phyloP scores from a whole-genome alignment of 2,888 invertebrate species.

The Zygogramma bicolorata region DNA sequence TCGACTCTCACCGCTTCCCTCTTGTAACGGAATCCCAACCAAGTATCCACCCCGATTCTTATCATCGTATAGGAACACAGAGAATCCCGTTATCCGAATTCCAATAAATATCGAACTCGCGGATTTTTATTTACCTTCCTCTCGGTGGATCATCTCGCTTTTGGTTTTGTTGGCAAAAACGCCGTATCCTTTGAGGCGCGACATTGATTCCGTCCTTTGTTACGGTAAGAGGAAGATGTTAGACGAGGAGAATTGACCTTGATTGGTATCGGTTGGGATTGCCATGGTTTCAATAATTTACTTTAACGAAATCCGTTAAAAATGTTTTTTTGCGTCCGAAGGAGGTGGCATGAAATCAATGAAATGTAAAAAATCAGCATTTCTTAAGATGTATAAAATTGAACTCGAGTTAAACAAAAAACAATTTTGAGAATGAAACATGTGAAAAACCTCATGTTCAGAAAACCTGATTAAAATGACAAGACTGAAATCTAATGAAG shows the following conservation, averaged over 20 bases:
- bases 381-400: no score
- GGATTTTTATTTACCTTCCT: conserved; percentile 34
- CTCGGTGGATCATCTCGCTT: conserved; percentile 7
- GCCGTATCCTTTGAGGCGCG: conserved; percentile 42
- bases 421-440: no score
- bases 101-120: conserved; percentile 33
- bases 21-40: background rate
- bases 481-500: no score
- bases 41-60: conserved; percentile 1
- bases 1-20: background rate
- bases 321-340: no score
- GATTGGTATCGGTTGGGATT: background rate
- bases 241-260: background rate
- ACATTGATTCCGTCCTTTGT: conserved; percentile 32
- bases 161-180: conserved; percentile 23
- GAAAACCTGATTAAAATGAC: no score
- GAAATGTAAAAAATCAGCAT: no score
- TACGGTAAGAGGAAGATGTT: conserved; percentile 36
- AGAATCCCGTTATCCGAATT: conserved; percentile 33
- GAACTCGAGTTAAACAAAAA: no score
- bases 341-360: no score
- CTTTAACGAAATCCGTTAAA: no score
- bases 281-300: no score
- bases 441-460: no score
- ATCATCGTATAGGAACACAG: background rate